Evolutionary conservation across 1,140 invertebrate species (phyloP), one percentile per base, ranked within the genome.

Genomic region (Hetaerina americana): DNA sequence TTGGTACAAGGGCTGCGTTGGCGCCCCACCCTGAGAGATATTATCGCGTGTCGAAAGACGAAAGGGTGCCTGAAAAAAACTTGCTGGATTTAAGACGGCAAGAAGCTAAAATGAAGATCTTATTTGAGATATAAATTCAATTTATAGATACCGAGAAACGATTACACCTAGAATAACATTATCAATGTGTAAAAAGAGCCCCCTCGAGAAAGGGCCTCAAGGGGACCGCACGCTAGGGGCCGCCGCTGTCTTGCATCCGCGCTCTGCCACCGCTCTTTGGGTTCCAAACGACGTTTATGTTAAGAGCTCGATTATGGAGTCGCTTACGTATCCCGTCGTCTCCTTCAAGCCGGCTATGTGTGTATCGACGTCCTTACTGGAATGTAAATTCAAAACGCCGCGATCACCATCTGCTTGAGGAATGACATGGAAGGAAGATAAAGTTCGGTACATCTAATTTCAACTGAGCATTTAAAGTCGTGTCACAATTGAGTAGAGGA

Each of bases 31-130:
- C 40, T n/a, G 22, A 12, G 15, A 57, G 40, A 57, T 57, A 57
- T 12, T n/a, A 57, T 57, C 40, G 40, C 40, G 40, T 57, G 40
- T 57, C 40, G 40, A 57, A 57, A 40, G 31, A 6, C 31, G 18
- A 57, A n/a, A 57, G 40, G n/a, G n/a, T n/a, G n/a, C n/a, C n/a
- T 57, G 40, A 57, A n/a, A 57, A 57, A 57, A 57, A 57, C n/a
- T n/a, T 57, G 40, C 40, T 12, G 22, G 40, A 57, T 57, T 57
- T 57, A 57, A 57, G 40, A 18, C 40, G 10, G 40, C 3, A 57
- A n/a, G 40, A 12, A n/a, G 22, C 40, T 12, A 57, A n/a, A 57
- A 57, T 57, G 40, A 57, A 57, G 40, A 57, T 57, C 40, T 10
- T 10, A 1, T 2, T 1, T 12, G 15, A 57, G 40, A 57, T 57